Evolutionary conservation across 2,113 vertebrate genomes (phyloP).

Genomic region (Ptyas mucosa): DNA sequence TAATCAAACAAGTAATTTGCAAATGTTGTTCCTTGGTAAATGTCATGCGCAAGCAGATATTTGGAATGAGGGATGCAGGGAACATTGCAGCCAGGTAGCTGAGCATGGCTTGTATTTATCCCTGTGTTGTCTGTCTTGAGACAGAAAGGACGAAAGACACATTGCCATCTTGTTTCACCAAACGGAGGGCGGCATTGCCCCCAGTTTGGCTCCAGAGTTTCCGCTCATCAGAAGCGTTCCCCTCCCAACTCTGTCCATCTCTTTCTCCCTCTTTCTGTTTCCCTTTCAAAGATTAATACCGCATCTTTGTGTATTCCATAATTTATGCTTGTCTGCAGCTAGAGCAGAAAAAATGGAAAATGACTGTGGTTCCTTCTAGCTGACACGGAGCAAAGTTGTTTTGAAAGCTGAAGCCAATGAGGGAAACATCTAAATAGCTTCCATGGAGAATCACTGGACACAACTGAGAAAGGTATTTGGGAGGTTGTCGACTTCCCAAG

Average conservation of each 20-base stretch:
- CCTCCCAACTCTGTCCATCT: not conserved
- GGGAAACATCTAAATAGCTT: not conserved
- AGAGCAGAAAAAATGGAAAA: not conserved
- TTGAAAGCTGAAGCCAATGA: not conserved
- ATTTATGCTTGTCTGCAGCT: not conserved
- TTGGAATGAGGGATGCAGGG: conserved; percentile 67
- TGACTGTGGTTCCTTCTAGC: not conserved
- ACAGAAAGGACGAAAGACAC: not conserved
- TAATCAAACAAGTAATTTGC: conserved; percentile 82
- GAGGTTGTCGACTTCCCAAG: not conserved
- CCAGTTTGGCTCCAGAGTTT: not conserved
- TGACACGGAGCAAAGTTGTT: not conserved
- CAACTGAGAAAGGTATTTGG: not conserved
- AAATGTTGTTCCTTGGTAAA: conserved; percentile 79
- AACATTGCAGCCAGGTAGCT: conserved; percentile 58
- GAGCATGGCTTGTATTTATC: conserved; percentile 43
- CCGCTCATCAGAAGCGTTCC: not conserved
- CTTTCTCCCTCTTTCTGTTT: not conserved
- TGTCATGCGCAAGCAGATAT: conserved; percentile 75
- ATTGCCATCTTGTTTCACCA: not conserved
- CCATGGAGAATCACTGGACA: not conserved
- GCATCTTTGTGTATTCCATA: not conserved
- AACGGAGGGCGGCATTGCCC: not conserved
- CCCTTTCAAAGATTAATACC: not conserved
- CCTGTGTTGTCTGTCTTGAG: conserved; percentile 19